Evolutionary conservation across 2,888 invertebrate genomes (phyloP), one percentile per base, ranked within the genome.

Genomic region (Mongoloraphidia duomilia): DNA sequence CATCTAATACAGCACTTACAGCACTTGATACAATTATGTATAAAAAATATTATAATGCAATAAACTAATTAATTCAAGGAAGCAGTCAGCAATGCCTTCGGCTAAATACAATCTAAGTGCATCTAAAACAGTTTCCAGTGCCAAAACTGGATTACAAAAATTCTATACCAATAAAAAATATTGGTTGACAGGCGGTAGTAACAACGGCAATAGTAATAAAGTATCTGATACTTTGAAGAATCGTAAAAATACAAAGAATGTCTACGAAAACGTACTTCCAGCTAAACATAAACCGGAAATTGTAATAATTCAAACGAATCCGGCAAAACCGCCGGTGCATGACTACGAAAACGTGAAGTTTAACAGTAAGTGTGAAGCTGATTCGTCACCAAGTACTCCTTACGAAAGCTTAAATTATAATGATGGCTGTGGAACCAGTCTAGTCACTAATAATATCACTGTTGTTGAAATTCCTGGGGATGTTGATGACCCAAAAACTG

Each of bases 391-490:
- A 26, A 26, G 26, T 61, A 65, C 71, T 61, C 53, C 56, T 46
- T 55, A 60, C 56, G 61, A 56, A 46, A 60, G 60, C 49, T 58
- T 57, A 61, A 63, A 57, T 61, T 57, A 47, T 47, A 51, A 46
- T 61, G 26, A 58, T 33, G 13, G 36, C 69, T 49, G 68, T 70
- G 42, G 70, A 71, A 57, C 65, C 64, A 61, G 72, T 70, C 52
- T 71, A 71, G 56, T 67, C 68, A 5, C 73, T 54, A 72, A 73
- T 61, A 74, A 74, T 59, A 64, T 75, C 51, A 66, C 70, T 41
- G 62, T 74, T 50, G 60, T 73, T 17, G 66, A 67, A 55, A 57
- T 62, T 4, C 58, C 57, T 51, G 53, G 47, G 34, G 38, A 37
- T 10, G 12, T 34, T 17, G 43, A 39, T 9, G 37, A 34, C 26